These are phyloP conservation scores for Sussaba pulchella DNA, from an alignment of 2,888 invertebrate species.

Conservation along the genomic window DNA sequence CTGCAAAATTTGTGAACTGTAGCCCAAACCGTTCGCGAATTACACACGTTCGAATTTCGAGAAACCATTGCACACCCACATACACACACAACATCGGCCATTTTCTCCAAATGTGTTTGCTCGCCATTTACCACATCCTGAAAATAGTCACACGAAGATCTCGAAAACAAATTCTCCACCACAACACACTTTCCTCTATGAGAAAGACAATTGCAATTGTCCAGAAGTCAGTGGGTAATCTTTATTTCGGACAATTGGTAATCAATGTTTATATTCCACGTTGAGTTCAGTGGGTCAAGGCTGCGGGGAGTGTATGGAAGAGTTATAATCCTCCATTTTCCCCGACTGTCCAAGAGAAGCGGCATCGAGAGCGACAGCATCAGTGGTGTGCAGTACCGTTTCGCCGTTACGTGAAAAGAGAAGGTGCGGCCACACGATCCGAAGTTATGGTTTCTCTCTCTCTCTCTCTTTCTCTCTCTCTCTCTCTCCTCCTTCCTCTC, in stretches of 20 bases:
- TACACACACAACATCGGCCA: too few species aligned
- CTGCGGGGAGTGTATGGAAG: constrained; percentile 66
- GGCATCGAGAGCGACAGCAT: constrained; percentile 37
- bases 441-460: neutral
- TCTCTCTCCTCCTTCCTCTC: constrained; percentile 1
- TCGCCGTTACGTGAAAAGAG: constrained; percentile 41
- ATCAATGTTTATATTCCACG: constrained; percentile 35
- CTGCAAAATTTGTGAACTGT: too few species aligned
- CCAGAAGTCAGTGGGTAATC: constrained; percentile 5
- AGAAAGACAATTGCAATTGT: neutral
- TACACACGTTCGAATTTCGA: too few species aligned
- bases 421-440: constrained; percentile 42
- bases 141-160: too few species aligned
- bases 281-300: constrained; percentile 78
- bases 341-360: constrained; percentile 34
- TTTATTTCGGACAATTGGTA: constrained; percentile 2
- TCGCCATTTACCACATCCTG: too few species aligned
- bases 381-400: constrained; percentile 17
- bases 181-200: too few species aligned
- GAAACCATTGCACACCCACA: too few species aligned
- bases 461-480: constrained; percentile 4
- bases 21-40: too few species aligned
- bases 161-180: too few species aligned
- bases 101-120: too few species aligned
- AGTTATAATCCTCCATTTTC: constrained; percentile 67